A percentile compares a stretch with the other conserved stretches of the same genome.
phyloP scores from a whole-genome alignment of 2,113 vertebrate species.

The Scatophagus argus region DNA sequence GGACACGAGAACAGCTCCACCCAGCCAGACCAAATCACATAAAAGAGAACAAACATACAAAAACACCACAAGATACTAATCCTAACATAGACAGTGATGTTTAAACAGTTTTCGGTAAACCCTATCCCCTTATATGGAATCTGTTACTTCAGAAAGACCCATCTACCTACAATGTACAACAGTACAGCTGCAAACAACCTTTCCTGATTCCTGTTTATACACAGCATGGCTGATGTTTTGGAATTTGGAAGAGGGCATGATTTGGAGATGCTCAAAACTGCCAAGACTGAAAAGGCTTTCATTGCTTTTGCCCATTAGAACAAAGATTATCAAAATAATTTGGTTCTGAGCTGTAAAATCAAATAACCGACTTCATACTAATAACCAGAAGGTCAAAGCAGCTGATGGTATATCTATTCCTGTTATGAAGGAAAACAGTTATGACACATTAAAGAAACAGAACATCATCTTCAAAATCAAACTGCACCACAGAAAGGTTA shows the following conservation, averaged over 20 bases:
- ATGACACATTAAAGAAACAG: not conserved
- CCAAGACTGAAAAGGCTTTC: not conserved
- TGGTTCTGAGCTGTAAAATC: not conserved
- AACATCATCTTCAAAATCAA: not conserved
- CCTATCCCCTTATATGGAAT: no score
- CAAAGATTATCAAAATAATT: not conserved
- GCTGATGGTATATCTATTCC: not conserved
- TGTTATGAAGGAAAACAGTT: not conserved
- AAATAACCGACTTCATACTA: not conserved
- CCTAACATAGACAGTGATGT: no score
- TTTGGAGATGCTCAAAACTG: not conserved
- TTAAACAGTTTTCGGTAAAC: no score
- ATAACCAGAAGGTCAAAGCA: constrained; percentile 1
- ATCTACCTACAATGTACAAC: no score
- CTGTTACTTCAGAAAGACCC: not conserved
- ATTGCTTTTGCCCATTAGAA: not conserved
- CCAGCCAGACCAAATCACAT: no score
- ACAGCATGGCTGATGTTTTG: no score
- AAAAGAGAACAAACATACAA: no score
- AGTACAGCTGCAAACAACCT: not conserved
- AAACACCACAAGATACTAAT: no score
- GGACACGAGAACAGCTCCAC: no score
- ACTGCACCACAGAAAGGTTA: not conserved
- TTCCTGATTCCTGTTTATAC: not conserved
- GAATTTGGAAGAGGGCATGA: not conserved